A percentile compares a stretch with the other conserved stretches of the same genome.
These are phyloP conservation scores for Syrphus vitripennis DNA, from an alignment of 2,888 invertebrate genomes.

Conservation along the genomic window DNA sequence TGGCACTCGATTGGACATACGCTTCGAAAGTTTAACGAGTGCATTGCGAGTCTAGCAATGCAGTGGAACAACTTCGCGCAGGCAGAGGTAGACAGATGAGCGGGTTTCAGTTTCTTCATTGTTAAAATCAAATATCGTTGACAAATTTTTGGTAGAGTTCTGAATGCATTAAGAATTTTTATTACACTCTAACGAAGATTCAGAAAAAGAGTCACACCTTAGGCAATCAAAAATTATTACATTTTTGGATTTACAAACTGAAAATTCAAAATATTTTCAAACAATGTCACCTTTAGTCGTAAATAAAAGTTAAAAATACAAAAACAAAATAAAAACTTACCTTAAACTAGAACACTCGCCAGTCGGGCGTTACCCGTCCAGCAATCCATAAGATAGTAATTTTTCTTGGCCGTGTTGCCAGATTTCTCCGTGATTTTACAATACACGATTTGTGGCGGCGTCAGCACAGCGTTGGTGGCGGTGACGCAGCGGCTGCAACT, in stretches of 20 bases:
- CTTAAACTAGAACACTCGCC: slow-evolving; percentile 82
- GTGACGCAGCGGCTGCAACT: slow-evolving; percentile 61
- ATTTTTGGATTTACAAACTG: background rate
- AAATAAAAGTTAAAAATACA: background rate
- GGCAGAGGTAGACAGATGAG: too few relatives aligned
- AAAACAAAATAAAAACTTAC: slow-evolving; percentile 75
- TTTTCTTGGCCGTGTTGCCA: slow-evolving; percentile 79
- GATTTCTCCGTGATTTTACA: slow-evolving; percentile 65
- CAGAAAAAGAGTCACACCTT: too few relatives aligned
- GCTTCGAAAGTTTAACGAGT: too few relatives aligned
- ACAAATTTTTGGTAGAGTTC: too few relatives aligned
- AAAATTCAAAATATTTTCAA: background rate
- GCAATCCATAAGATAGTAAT: slow-evolving; percentile 82
- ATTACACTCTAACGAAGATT: too few relatives aligned
- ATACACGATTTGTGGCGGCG: slow-evolving; percentile 47
- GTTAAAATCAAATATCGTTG: too few relatives aligned
- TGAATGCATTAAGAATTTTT: too few relatives aligned
- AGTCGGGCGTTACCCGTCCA: slow-evolving; percentile 82
- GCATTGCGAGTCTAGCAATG: too few relatives aligned
- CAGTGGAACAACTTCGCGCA: too few relatives aligned
- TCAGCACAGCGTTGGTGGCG: slow-evolving; percentile 60
- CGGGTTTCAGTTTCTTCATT: too few relatives aligned
- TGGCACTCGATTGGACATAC: too few relatives aligned
- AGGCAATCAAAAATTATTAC: too few relatives aligned
- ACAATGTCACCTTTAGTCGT: background rate